phyloP scores from a whole-genome alignment of 2,797 vertebrate genomes.

The Varecia variegata region DNA sequence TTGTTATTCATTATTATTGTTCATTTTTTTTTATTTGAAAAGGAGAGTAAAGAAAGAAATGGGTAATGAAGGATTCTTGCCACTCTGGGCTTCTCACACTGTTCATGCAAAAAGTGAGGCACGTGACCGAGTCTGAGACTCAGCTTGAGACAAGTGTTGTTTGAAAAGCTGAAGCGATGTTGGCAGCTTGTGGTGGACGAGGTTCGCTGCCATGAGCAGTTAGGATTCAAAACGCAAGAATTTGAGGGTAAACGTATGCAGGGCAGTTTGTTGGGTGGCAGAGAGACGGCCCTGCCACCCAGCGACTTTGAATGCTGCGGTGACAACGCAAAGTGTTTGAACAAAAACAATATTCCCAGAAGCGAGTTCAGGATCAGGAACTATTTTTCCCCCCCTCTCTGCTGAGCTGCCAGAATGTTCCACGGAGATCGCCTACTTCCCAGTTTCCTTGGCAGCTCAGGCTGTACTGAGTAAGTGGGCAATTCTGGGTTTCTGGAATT shows the following conservation, averaged over 20 bases:
- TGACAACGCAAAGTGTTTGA: neutral
- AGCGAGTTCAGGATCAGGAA: neutral
- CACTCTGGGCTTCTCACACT: neutral
- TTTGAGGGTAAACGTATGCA: neutral
- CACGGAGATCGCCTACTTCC: neutral
- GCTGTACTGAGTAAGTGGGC: neutral
- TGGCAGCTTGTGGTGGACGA: neutral
- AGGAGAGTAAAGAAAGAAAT: neutral
- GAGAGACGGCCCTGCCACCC: neutral
- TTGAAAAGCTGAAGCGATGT: neutral
- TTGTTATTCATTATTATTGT: neutral
- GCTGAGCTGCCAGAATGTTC: neutral
- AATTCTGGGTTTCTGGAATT: neutral
- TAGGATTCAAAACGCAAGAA: neutral
- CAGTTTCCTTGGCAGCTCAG: accelerated
- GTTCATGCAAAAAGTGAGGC: neutral
- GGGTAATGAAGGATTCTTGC: neutral
- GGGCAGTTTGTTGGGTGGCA: too few relatives aligned
- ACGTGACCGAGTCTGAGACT: accelerated
- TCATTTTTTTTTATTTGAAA: neutral
- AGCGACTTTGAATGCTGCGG: neutral
- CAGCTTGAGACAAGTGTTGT: neutral
- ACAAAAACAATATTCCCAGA: neutral
- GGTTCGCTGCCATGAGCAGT: neutral
- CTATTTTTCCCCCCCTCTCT: neutral